Evolutionary conservation across 1,140 invertebrate genomes (phyloP).

Genomic region (Drosophila yakuba): DNA sequence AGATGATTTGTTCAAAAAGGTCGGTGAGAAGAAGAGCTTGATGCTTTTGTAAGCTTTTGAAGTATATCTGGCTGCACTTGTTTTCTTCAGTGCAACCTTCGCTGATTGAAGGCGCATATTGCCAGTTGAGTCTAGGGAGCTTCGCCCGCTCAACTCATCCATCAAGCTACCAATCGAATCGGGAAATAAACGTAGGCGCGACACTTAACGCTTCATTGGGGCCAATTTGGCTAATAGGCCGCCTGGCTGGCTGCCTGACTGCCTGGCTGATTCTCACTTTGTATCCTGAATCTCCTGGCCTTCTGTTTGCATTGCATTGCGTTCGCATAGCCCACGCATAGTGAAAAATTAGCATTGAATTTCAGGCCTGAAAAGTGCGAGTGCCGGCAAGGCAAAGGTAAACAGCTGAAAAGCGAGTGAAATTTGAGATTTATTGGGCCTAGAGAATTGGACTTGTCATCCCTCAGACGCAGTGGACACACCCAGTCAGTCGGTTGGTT

Average conservation of each 20-base stretch:
- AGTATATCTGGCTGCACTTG: neutral
- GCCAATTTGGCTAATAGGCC: conserved; percentile 73
- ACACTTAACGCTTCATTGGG: conserved; percentile 65
- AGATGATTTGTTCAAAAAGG: neutral
- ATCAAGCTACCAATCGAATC: conserved; percentile 37
- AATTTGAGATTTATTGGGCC: conserved; percentile 72
- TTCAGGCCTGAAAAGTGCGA: conserved; percentile 34
- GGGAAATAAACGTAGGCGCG: conserved; percentile 32
- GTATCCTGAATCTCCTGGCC: conserved; percentile 10
- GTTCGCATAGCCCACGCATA: conserved; percentile 4
- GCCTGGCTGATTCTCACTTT: conserved; percentile 1
- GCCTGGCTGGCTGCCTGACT: conserved; percentile 4
- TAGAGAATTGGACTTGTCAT: conserved; percentile 24
- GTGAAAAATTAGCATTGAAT: conserved; percentile 70
- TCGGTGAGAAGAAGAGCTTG: too few species aligned
- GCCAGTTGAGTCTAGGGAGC: conserved; percentile 13
- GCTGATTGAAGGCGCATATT: conserved; percentile 60
- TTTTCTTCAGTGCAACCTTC: conserved; percentile 1
- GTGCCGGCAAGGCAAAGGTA: neutral
- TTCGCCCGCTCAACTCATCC: conserved; percentile 30
- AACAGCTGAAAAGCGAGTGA: conserved; percentile 44
- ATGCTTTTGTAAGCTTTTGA: too few species aligned
- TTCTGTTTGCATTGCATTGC: conserved; percentile 67
- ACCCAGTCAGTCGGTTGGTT: conserved; percentile 21
- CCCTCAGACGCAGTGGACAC: conserved; percentile 36